phyloP scores from a whole-genome alignment of 2,888 invertebrate species.

The Seladonia tumulorum region DNA sequence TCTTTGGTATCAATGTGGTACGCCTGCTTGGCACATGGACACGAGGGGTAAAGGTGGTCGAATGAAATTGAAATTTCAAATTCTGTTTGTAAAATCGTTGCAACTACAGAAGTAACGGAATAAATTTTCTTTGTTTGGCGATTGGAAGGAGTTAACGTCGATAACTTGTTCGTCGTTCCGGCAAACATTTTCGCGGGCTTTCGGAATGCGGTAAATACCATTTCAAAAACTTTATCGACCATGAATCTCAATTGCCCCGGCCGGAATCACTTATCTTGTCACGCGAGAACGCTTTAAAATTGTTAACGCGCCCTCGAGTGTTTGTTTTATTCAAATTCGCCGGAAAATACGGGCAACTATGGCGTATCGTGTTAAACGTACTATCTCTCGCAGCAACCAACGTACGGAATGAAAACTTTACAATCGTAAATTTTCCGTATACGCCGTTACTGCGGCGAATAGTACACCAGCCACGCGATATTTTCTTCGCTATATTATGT shows the following conservation, averaged over 20 bases:
- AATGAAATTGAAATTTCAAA: not conserved
- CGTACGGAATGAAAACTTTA: slow-evolving; percentile 40
- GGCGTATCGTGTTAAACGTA: slow-evolving; percentile 8
- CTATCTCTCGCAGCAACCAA: slow-evolving; percentile 37
- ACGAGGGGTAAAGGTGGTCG: not conserved
- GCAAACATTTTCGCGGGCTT: too few relatives aligned
- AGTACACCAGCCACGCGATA: slow-evolving; percentile 20
- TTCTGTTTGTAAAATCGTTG: not conserved
- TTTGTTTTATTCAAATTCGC: slow-evolving; percentile 43
- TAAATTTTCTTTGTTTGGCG: not conserved
- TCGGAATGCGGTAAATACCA: not conserved
- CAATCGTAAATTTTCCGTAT: slow-evolving; percentile 40
- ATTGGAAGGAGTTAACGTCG: not conserved
- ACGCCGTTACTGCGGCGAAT: slow-evolving; percentile 9
- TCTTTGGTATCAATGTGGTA: too few relatives aligned
- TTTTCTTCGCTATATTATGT: slow-evolving; percentile 40
- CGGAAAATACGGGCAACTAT: not conserved
- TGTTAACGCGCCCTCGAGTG: slow-evolving; percentile 12
- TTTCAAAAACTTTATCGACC: slow-evolving; percentile 9
- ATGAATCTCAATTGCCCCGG: slow-evolving; percentile 6
- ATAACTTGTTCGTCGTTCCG: not conserved
- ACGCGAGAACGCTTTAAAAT: not conserved
- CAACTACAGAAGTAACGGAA: not conserved
- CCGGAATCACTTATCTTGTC: slow-evolving; percentile 1
- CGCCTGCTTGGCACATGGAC: too few relatives aligned